Conservation (phyloP, 2,797 vertebrate genomes). For the Acestrorhynchus altus region DNA sequence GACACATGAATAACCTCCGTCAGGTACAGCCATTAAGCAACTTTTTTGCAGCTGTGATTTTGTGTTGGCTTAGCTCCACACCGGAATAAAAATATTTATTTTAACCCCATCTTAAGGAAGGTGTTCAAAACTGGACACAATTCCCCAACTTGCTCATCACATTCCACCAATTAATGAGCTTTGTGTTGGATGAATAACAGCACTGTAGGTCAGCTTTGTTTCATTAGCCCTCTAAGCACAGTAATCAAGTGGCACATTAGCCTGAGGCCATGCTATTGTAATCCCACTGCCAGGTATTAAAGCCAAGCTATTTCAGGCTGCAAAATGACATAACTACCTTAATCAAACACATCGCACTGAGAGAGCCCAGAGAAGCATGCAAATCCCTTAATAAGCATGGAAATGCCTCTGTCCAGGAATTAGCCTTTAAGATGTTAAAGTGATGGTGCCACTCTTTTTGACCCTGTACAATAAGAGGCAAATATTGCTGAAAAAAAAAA, state of each 20-base stretch:
- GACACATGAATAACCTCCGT: no score
- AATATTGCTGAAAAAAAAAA: slow-evolving; percentile 2
- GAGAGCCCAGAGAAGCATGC: slow-evolving; percentile 70
- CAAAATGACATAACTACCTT: slow-evolving; percentile 74
- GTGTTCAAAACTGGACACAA: neutral
- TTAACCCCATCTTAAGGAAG: neutral
- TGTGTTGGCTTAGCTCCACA: neutral
- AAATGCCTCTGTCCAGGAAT: slow-evolving; percentile 60
- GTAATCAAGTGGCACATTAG: slow-evolving; percentile 74
- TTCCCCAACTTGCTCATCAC: slow-evolving; percentile 20
- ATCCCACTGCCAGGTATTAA: slow-evolving; percentile 78
- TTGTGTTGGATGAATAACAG: slow-evolving; percentile 34
- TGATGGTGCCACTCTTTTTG: slow-evolving; percentile 6
- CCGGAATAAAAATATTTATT: neutral
- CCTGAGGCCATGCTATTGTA: slow-evolving; percentile 64
- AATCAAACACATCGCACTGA: slow-evolving; percentile 75
- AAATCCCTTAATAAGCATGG: slow-evolving; percentile 73
- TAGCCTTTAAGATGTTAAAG: slow-evolving; percentile 60
- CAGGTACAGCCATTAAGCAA: no score
- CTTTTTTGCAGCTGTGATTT: neutral
- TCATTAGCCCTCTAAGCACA: slow-evolving; percentile 51
- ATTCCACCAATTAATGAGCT: slow-evolving; percentile 21
- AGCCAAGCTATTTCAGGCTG: slow-evolving; percentile 70
- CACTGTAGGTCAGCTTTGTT: slow-evolving; percentile 29
- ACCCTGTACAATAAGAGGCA: neutral